Conservation (phyloP, 2,888 invertebrate species). For the Microctonus aethiopoides region DNA sequence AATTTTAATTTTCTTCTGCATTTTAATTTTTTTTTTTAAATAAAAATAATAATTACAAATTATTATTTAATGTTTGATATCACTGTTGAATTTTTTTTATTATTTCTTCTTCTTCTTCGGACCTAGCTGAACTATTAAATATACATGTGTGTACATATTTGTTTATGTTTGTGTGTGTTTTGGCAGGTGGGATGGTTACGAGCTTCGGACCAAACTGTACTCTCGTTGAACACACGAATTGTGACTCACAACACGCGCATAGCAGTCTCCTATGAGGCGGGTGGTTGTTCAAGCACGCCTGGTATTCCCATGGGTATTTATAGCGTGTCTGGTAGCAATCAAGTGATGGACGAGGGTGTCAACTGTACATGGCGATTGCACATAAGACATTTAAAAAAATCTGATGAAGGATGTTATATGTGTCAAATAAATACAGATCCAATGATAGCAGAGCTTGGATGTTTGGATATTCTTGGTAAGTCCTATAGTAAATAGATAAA, state of each 20-base stretch:
- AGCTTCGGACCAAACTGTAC: conserved; percentile 90
- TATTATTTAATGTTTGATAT: too few relatives aligned
- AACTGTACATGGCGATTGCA: conserved; percentile 87
- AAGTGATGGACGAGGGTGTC: conserved; percentile 84
- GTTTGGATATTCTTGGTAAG: conserved; percentile 88
- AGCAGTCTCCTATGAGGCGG: conserved; percentile 82
- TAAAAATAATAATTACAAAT: too few relatives aligned
- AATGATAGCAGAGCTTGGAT: conserved; percentile 89
- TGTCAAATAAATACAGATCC: conserved; percentile 90
- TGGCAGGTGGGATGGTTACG: conserved; percentile 89
- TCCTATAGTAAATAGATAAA: not conserved
- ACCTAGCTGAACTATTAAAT: not conserved
- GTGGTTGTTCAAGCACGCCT: conserved; percentile 46
- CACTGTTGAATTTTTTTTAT: not conserved
- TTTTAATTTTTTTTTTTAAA: too few relatives aligned
- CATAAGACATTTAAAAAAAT: conserved; percentile 83
- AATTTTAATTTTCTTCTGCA: too few relatives aligned
- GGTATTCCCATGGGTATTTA: conserved; percentile 67
- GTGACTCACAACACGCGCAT: conserved; percentile 87
- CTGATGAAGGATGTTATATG: conserved; percentile 90
- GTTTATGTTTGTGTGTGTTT: conserved; percentile 23
- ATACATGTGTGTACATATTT: not conserved
- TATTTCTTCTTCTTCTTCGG: not conserved
- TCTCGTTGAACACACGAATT: conserved; percentile 85
- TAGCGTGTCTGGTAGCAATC: conserved; percentile 80